These are phyloP conservation scores for Colistium nudipinnis DNA, from an alignment of 2,113 vertebrate species.

Conservation along the genomic window DNA sequence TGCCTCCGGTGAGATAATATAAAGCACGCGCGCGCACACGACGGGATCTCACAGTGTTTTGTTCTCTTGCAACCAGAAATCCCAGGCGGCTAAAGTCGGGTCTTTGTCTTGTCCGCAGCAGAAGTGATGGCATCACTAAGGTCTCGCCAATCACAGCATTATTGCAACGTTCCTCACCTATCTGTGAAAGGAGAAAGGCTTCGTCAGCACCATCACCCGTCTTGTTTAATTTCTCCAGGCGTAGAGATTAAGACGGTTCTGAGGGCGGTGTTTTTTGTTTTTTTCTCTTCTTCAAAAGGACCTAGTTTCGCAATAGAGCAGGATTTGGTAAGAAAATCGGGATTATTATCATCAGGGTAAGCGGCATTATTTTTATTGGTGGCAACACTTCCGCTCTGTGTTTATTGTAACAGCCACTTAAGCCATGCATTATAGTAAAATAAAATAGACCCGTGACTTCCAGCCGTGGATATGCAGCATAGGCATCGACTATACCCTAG, in stretches of 20 bases:
- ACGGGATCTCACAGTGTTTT: slow-evolving; percentile 15
- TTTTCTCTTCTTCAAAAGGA: neutral
- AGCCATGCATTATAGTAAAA: too few species aligned
- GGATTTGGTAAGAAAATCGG: neutral
- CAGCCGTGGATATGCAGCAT: too few species aligned
- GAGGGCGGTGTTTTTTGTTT: neutral
- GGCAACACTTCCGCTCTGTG: neutral
- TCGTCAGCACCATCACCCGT: slow-evolving; percentile 38
- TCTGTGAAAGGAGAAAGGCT: slow-evolving; percentile 36
- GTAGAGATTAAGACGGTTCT: slow-evolving; percentile 11
- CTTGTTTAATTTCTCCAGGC: slow-evolving; percentile 10
- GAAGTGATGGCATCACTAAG: slow-evolving; percentile 53
- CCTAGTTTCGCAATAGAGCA: neutral
- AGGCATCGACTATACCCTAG: too few species aligned
- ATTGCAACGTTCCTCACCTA: slow-evolving; percentile 62
- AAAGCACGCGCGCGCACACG: neutral
- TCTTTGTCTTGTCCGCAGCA: slow-evolving; percentile 35
- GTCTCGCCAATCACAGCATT: slow-evolving; percentile 54
- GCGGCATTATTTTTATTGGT: too few species aligned
- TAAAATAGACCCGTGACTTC: too few species aligned
- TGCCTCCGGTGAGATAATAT: too few species aligned
- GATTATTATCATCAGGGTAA: neutral
- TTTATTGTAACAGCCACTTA: neutral
- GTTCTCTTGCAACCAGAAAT: slow-evolving; percentile 13
- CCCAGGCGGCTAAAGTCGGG: slow-evolving; percentile 25